These are phyloP conservation scores for Microtus montanus DNA, from an alignment of 2,113 vertebrate species.

Conservation along the genomic window DNA sequence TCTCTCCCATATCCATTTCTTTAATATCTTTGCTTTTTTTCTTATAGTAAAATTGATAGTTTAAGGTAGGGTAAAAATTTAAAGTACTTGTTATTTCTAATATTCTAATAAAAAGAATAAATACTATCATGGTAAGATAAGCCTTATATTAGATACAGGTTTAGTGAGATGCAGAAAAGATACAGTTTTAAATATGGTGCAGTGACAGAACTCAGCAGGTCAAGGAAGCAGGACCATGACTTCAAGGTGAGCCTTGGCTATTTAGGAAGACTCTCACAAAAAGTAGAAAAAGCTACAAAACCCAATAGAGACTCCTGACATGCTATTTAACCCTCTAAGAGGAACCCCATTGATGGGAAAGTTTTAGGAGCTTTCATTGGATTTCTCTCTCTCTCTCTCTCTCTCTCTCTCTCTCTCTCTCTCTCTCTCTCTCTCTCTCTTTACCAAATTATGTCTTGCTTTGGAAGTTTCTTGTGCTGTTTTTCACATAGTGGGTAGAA, in stretches of 20 bases:
- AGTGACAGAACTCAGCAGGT: background rate
- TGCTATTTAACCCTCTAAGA: background rate
- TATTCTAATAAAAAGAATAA: background rate
- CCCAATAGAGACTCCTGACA: background rate
- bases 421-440: background rate
- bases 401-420: background rate
- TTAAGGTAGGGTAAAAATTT: background rate
- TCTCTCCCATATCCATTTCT: background rate
- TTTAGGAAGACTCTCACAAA: background rate
- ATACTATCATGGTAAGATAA: background rate
- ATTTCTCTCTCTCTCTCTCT: background rate
- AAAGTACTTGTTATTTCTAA: background rate
- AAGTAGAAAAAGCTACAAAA: background rate
- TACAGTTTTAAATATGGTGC: background rate
- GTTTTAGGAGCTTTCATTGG: background rate
- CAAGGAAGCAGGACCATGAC: background rate
- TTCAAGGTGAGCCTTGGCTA: background rate
- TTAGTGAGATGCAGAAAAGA: background rate
- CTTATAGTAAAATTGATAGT: background rate
- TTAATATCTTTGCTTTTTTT: background rate
- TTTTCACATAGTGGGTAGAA: background rate
- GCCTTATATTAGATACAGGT: background rate
- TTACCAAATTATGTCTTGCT: background rate
- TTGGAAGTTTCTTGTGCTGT: constrained; percentile 57
- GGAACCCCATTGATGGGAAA: background rate